These are phyloP conservation scores for Rallus crepitans DNA, from an alignment of 2,797 vertebrate genomes.

Conservation along the genomic window DNA sequence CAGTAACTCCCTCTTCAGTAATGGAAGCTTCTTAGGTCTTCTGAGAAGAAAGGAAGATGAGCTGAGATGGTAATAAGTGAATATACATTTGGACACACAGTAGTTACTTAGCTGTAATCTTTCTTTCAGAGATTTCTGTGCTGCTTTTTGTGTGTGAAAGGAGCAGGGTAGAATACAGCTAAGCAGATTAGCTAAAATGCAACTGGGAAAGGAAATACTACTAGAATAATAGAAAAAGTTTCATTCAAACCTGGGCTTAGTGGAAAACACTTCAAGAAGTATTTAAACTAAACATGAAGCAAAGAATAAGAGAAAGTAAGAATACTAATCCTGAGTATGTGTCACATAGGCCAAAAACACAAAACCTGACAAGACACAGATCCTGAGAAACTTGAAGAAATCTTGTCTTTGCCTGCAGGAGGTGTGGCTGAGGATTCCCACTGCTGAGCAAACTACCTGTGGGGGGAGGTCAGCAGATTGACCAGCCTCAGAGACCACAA, in stretches of 20 bases:
- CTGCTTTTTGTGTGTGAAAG: neutral
- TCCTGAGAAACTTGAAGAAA: neutral
- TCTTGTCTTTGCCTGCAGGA: neutral
- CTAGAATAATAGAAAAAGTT: neutral
- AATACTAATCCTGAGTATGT: neutral
- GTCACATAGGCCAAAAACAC: neutral
- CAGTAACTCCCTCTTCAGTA: neutral
- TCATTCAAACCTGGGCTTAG: neutral
- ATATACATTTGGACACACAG: neutral
- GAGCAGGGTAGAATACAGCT: neutral
- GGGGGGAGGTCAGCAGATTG: neutral
- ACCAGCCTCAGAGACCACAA: neutral
- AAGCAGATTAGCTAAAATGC: neutral
- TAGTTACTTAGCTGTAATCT: neutral
- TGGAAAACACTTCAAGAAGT: neutral
- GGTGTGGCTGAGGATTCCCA: neutral
- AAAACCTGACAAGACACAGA: neutral
- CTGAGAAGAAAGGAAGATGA: neutral
- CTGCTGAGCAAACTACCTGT: neutral
- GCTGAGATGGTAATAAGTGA: neutral
- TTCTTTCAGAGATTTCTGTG: neutral
- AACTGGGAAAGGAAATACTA: neutral
- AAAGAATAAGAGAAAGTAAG: neutral
- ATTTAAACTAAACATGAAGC: neutral
- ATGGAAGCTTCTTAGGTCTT: neutral